Conservation (phyloP, 2,113 vertebrate species). For the Galemys pyrenaicus region DNA sequence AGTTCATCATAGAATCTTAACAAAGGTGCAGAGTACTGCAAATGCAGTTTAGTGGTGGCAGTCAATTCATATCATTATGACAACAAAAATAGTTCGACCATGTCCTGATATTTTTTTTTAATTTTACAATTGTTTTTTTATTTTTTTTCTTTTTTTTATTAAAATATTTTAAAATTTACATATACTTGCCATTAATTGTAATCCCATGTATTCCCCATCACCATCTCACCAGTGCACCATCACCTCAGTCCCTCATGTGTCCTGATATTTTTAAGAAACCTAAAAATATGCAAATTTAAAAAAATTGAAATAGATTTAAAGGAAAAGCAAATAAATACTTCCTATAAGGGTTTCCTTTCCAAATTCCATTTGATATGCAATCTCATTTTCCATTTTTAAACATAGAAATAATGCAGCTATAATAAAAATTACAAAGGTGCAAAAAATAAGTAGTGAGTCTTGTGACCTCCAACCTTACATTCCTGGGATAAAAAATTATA, state of each 20-base stretch:
- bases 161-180: too few species aligned
- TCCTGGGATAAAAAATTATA: neutral
- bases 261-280: neutral
- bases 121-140: too few species aligned
- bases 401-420: neutral
- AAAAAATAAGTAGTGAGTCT: neutral
- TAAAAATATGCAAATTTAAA: neutral
- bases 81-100: neutral
- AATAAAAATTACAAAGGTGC: neutral
- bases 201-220: too few species aligned
- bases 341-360: neutral
- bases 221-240: too few species aligned
- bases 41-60: neutral
- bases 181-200: too few species aligned
- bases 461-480: neutral
- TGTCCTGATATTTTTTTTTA: neutral
- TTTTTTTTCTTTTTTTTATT: too few species aligned
- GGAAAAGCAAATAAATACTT: neutral
- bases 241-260: too few species aligned
- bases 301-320: neutral
- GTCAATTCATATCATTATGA: neutral
- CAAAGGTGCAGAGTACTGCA: neutral
- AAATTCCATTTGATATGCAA: neutral
- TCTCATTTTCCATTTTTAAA: constrained; percentile 5
- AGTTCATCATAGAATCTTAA: neutral